Conservation (phyloP, 2,113 vertebrate species). For the Gnathochromis pfefferi region DNA sequence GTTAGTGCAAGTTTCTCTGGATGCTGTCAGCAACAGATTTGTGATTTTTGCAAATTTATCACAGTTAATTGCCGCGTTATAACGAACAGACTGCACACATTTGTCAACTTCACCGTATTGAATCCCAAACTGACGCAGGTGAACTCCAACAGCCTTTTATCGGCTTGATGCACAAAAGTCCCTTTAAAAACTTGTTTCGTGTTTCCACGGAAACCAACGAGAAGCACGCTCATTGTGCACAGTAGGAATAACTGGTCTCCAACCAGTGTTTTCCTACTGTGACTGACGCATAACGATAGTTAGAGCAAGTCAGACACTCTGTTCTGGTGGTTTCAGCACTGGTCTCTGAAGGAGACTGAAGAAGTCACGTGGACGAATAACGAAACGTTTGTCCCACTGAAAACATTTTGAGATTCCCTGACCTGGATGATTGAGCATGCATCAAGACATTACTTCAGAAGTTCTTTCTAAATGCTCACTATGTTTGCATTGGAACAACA, state of each 20-base stretch:
- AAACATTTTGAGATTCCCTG: background rate
- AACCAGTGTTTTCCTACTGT: background rate
- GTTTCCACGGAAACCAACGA: background rate
- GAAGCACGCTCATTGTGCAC: background rate
- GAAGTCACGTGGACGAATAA: fast-evolving
- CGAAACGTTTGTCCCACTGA: background rate
- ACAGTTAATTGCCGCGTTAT: fast-evolving
- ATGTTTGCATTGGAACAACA: background rate
- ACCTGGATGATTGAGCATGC: background rate
- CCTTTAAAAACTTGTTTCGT: background rate
- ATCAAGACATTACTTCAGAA: background rate
- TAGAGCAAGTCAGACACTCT: background rate
- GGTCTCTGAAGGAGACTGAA: background rate
- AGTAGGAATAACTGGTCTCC: background rate
- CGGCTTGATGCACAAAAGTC: background rate
- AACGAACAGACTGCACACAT: background rate
- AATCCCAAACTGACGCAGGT: background rate
- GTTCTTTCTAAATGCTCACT: background rate
- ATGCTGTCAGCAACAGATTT: background rate
- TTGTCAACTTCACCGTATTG: background rate
- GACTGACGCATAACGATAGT: background rate
- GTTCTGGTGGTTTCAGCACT: background rate
- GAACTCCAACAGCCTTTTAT: background rate
- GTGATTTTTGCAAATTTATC: background rate
- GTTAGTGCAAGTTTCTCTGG: background rate